These are phyloP conservation scores for Pipra filicauda DNA, from an alignment of 2,113 vertebrate species.

Conservation along the genomic window DNA sequence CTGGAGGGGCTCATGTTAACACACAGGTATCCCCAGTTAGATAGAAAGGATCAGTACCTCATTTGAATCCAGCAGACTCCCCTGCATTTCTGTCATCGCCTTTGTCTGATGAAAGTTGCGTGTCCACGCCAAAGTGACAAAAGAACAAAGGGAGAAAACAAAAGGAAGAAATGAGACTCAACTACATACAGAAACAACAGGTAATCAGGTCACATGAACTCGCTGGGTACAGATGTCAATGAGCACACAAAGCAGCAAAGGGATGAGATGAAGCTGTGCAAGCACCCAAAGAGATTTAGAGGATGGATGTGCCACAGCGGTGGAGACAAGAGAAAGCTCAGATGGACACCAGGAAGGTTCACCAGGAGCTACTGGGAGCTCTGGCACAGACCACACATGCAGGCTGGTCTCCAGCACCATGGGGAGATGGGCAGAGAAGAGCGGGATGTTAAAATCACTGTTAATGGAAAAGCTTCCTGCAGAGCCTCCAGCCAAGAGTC, in stretches of 20 bases:
- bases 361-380: background rate
- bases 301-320: background rate
- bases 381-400: background rate
- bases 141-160: constrained; percentile 61
- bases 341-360: background rate
- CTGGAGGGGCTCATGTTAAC: background rate
- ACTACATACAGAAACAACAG: constrained; percentile 24
- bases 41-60: constrained; percentile 58
- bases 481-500: background rate
- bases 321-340: background rate
- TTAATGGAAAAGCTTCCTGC: background rate
- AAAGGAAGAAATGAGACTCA: constrained; percentile 61
- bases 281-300: background rate
- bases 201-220: background rate
- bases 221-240: background rate
- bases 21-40: background rate
- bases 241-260: background rate
- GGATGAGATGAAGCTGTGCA: background rate
- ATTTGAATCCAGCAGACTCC: constrained; percentile 62
- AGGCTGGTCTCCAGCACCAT: background rate
- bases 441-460: background rate
- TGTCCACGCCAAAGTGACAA: constrained; percentile 51
- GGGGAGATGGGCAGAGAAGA: background rate
- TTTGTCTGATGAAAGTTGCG: constrained; percentile 66
- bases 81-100: constrained; percentile 70